These are phyloP conservation scores for Dasysyrphus tricinctus DNA, from an alignment of 2,888 invertebrate species.

Conservation along the genomic window DNA sequence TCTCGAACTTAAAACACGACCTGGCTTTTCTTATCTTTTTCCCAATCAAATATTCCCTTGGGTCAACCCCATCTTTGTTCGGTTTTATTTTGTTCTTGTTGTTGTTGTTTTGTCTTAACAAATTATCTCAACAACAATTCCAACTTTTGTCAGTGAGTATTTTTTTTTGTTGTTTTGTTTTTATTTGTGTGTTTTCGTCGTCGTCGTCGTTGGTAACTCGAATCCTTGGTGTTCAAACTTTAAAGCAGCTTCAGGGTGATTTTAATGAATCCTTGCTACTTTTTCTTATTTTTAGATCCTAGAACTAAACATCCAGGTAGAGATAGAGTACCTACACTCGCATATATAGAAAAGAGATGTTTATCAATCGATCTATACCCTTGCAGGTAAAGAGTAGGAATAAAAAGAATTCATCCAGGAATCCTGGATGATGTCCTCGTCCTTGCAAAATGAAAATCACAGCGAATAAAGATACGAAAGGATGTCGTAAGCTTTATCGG, in stretches of 20 bases:
- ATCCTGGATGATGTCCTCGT: slow-evolving; percentile 12
- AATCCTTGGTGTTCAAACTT: slow-evolving; percentile 55
- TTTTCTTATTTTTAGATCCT: slow-evolving; percentile 33
- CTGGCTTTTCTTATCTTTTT: slow-evolving; percentile 65
- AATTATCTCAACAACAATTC: slow-evolving; percentile 72
- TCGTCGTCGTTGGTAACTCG: background rate
- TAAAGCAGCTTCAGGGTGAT: slow-evolving; percentile 62
- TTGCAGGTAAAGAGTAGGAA: background rate
- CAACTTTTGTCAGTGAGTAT: slow-evolving; percentile 61
- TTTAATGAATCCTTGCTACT: slow-evolving; percentile 64
- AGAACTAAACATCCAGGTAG: slow-evolving; percentile 24
- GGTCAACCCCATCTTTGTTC: slow-evolving; percentile 73
- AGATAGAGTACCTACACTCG: background rate
- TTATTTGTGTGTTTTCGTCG: slow-evolving; percentile 2
- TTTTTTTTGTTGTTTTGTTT: slow-evolving; percentile 35
- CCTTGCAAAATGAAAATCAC: slow-evolving; percentile 24
- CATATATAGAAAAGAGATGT: slow-evolving; percentile 35
- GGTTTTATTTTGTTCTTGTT: background rate
- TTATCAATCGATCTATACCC: slow-evolving; percentile 57
- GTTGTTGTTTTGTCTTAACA: slow-evolving; percentile 31
- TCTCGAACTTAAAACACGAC: slow-evolving; percentile 29
- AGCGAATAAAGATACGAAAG: slow-evolving; percentile 35
- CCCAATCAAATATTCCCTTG: slow-evolving; percentile 72
- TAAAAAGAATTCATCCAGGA: background rate
- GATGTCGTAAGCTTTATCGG: slow-evolving; percentile 63